Percentiles rank a stretch among this genome's conserved stretches.
These are phyloP conservation scores for Picathartes gymnocephalus DNA, from an alignment of 2,113 vertebrate genomes.

Conservation along the genomic window DNA sequence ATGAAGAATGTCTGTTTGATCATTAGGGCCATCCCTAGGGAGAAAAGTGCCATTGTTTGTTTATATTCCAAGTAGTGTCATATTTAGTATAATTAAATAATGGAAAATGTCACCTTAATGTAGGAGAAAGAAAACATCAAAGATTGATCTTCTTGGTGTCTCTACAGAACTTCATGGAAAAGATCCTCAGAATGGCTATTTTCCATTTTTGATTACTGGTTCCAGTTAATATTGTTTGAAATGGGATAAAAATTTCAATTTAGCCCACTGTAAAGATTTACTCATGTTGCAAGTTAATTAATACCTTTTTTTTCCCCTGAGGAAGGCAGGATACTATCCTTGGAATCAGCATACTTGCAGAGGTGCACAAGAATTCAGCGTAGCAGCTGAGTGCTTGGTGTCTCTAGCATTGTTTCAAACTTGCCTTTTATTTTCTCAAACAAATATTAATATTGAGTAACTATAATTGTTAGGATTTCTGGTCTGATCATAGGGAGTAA, in stretches of 20 bases:
- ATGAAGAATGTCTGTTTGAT: not conserved
- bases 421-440: not conserved
- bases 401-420: not conserved
- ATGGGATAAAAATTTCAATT: not conserved
- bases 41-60: not conserved
- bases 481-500: not conserved
- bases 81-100: constrained; percentile 19
- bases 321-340: not conserved
- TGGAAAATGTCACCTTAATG: not conserved
- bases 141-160: not conserved
- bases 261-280: not conserved
- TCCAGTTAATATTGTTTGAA: not conserved
- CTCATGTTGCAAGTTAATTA: not conserved
- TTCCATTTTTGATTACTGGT: not conserved
- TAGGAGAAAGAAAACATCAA: not conserved
- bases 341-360: not conserved
- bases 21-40: not conserved
- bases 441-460: not conserved
- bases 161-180: not conserved
- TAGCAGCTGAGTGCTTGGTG: not conserved
- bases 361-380: not conserved
- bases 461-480: not conserved
- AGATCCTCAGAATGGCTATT: not conserved
- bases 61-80: not conserved
- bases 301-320: not conserved